Evolutionary conservation across 2,113 vertebrate genomes (phyloP), one percentile per base, ranked within the genome.

Genomic region (Anas platyrhynchos): DNA sequence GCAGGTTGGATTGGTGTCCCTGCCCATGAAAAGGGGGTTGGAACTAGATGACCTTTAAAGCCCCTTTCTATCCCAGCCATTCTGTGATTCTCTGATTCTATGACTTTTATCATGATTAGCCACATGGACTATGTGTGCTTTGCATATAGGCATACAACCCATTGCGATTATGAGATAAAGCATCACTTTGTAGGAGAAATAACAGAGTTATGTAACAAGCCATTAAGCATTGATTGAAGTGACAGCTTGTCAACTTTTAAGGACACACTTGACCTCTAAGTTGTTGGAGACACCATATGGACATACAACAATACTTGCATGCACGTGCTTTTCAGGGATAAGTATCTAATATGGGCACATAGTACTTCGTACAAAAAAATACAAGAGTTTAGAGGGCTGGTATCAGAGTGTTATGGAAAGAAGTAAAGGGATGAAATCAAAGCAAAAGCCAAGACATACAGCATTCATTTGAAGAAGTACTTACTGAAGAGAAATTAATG

Each of bases 41-140:
- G 36, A 26, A 41, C 25, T 27, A 26, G 16, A 18, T 41, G 26
- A 41, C 27, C 62, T 63, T 63, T 63, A 27, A 63, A 17, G 25
- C 17, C 16, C 25, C 25, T 63, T 29, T 17, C 16, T 41, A 38
- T 11, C 36, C 62, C 27, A 63, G 36, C 25, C 11, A 41, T 41
- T 63, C 25, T 63, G 36, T 41, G 36, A 25, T 50, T 50, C 12
- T 50, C 48, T 50, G 46, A 63, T 63, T 63, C 25, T 38, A 26
- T 62, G 25, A 62, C 26, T 80, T 65, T 31, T 67, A 34, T 29
- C 27, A 9, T 61, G 80, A 69, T 41, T 55, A 41, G 50, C 5
- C 55, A 69, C 41, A 59, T 0, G n/a, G 0, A 27, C 0, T 1
- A 0, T 20, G 23, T 22, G 7, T 21, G 46, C 48, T 48, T 56